These are phyloP conservation scores for Neotoma lepida DNA, from an alignment of 2,113 vertebrate species.

Conservation along the genomic window DNA sequence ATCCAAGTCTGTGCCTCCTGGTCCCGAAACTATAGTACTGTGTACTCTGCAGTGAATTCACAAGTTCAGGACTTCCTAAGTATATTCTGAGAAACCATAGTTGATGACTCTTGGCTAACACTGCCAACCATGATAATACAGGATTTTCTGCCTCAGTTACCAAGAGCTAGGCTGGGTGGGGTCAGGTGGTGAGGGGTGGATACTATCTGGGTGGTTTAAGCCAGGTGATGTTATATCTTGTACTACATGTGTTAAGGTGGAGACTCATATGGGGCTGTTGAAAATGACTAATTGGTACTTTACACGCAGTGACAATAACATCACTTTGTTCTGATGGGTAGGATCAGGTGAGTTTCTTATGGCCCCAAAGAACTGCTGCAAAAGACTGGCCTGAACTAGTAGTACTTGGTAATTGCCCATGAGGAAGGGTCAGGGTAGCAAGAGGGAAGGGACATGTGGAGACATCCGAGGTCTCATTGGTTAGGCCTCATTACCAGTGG, in stretches of 20 bases:
- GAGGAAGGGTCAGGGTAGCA: background rate
- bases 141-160: background rate
- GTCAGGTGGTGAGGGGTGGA: background rate
- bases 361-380: background rate
- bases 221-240: background rate
- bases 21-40: background rate
- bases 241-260: background rate
- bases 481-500: background rate
- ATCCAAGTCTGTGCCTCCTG: background rate
- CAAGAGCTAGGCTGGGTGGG: background rate
- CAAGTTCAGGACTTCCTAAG: accelerated
- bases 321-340: background rate
- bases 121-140: background rate
- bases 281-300: conserved; percentile 22
- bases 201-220: background rate
- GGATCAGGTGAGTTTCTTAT: background rate
- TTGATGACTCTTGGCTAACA: background rate
- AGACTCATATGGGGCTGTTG: background rate
- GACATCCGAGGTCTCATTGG: accelerated
- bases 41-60: background rate
- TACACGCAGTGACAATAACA: background rate
- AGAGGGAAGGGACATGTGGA: background rate
- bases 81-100: background rate
- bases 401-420: background rate
- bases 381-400: background rate